Base-by-base conservation (phyloP, 2,888 invertebrate species). In the Halictus ligatus region DNA sequence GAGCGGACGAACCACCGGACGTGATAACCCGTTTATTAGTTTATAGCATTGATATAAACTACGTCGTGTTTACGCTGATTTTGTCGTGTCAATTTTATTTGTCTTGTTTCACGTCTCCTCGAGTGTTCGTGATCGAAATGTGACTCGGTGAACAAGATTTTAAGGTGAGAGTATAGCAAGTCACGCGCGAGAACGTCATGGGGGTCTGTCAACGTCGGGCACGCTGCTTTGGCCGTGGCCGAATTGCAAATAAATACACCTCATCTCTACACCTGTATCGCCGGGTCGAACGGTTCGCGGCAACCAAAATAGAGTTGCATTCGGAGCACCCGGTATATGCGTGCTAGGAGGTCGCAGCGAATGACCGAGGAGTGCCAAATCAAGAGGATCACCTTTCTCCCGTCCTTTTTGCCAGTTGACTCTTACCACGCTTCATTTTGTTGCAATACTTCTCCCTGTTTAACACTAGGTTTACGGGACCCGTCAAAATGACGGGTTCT, bases 181-280 rank as follows among this genome's bases (percentile, higher is more conserved):
- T 25, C 15, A 40, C 54, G 84, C 80, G 84, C 73, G 71, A 64
- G 58, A 78, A 29, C 76, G 84, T 78, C 80, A 87, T 84, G 82
- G 80, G 79, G 81, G 75, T 72, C 73, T 80, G 86, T 84, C 76
- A 58, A 46, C 40, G 60, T 74, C 72, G 80, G 25, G 58, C 40
- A 78, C 75, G 83, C 75, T 81, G 48, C 87, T 91, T 91, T 94
- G 95, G 94, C 94, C 94, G 94, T 94, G 94, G 94, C 94, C 94
- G 94, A 92, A 91, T 94, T 94, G 92, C 93, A 95, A 94, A 94
- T 94, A 94, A 94, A 94, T 94, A 91, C 92, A 85, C 85, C 91
- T 87, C 84, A 43, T 85, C 85, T 73, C 79, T 76, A 79, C 81
- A 79, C 81, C 79, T 84, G 78, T 80, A 87, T 83, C 83, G 81